These are phyloP conservation scores for Lissonota sp. DNA, from an alignment of 2,888 invertebrate species.

Conservation along the genomic window DNA sequence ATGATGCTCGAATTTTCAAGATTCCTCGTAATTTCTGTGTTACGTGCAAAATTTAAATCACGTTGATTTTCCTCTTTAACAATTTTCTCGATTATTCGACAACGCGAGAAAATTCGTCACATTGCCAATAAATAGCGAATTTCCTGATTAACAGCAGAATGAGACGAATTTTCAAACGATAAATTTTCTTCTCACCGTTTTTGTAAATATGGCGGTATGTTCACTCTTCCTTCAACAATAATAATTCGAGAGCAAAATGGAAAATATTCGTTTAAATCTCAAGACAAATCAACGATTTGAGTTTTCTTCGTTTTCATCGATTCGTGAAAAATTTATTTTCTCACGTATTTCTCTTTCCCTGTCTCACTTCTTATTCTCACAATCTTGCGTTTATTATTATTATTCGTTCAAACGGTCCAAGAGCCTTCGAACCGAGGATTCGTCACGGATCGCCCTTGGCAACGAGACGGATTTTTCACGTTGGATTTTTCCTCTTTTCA, in stretches of 20 bases:
- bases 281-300: constrained; percentile 11
- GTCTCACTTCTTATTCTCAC: neutral
- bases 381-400: constrained; percentile 4
- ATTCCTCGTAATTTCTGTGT: neutral
- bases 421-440: neutral
- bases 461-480: constrained; percentile 20
- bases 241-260: neutral
- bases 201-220: constrained; percentile 29
- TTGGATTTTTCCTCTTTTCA: constrained; percentile 29
- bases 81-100: constrained; percentile 37
- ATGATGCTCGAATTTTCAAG: constrained; percentile 19
- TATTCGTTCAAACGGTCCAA: constrained; percentile 6
- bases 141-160: neutral
- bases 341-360: constrained; percentile 10
- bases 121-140: constrained; percentile 3
- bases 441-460: constrained; percentile 28
- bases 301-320: neutral
- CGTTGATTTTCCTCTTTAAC: constrained; percentile 16
- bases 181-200: constrained; percentile 6
- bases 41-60: neutral
- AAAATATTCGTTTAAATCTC: constrained; percentile 27
- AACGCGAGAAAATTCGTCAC: constrained; percentile 46
- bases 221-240: neutral
- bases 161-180: neutral
- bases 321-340: constrained; percentile 2